Base-by-base conservation (phyloP, 2,797 vertebrate species). In the Notolepis coatsorum region DNA sequence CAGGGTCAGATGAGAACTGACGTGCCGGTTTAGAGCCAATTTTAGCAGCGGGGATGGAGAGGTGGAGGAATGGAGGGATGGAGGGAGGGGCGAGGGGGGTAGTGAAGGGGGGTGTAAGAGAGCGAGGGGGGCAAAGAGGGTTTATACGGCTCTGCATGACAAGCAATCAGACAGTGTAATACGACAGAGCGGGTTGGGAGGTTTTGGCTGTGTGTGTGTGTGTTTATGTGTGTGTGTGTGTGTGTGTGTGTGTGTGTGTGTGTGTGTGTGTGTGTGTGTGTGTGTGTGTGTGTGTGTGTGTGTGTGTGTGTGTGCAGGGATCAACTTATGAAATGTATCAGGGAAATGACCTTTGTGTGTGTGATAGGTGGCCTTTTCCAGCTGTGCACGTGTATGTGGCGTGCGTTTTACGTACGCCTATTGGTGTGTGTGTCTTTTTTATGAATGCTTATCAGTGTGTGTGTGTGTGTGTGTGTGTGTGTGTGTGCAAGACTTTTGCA, bases 1-100 rank as follows among this genome's bases (percentile, higher is more conserved):
- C 75, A 56, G 27, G 82, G 84, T 88, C 78, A 86, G 89, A 90
- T 90, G 79, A 84, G 84, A 91, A 89, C 62, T 84, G 89, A 81
- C 88, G 61, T 50, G 54, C 12, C 72, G 81, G 38, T 86, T 87
- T 71, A 77, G 68, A 84, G 71, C 54, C 84, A 85, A 88, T 89
- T 88, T 83, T 41, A 47, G 50, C 10, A 0, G 47, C 46, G 20
- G 61, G 65, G 52, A 21, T 28, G 45, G 63, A 52, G 1, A 7
- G 38, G 59, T 49, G 10, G 3, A 2, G n/a, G 59, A 25, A 25
- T 27, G 46, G 17, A 1, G 24, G n/a, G 18, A 49, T 21, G 56
- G 38, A 0, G 1, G 52, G 31, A 5, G 41, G 37, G 8, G n/a
- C 2, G 30, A 13, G 42, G 33, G 13, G 25, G 23, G 56, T 17